Evolutionary conservation across 53 echinoderm and acorn worm genomes (phyloP).

Genomic region (Glandiceps talaboti): DNA sequence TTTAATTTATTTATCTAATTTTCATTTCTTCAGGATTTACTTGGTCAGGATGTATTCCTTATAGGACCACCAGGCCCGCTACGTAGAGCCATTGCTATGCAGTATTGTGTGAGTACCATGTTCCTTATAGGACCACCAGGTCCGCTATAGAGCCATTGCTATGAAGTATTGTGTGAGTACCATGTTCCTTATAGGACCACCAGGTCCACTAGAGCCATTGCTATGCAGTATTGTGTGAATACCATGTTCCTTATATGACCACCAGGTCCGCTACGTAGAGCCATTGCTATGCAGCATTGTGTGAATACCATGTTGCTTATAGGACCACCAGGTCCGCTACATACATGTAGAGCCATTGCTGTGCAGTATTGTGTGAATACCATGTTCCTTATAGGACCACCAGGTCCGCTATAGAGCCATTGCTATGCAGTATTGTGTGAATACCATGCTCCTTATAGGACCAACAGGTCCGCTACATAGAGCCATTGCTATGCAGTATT

Average conservation of each 20-base stretch:
- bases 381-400: constrained; percentile 85
- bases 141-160: constrained; percentile 71
- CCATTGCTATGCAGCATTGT: constrained; percentile 85
- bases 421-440: constrained; percentile 90
- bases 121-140: constrained; percentile 98
- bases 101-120: constrained; percentile 60
- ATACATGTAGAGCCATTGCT: constrained; percentile 79
- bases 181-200: constrained; percentile 85
- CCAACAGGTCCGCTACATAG: constrained; percentile 96
- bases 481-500: constrained; percentile 89
- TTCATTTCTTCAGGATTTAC: constrained; percentile 54
- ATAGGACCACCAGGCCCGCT: constrained; percentile 98
- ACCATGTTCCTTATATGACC: constrained; percentile 89
- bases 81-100: constrained; percentile 87
- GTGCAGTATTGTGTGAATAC: constrained; percentile 82
- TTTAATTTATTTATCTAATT: too few relatives aligned
- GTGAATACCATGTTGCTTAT: constrained; percentile 87
- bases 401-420: constrained; percentile 88
- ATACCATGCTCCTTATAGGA: constrained; percentile 66
- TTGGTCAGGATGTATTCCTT: constrained; percentile 94
- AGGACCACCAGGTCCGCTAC: constrained; percentile 89
- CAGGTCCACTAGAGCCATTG: constrained; percentile 91
- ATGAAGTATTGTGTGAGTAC: constrained; percentile 83
- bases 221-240: constrained; percentile 90
- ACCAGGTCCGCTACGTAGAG: constrained; percentile 88